phyloP scores from a whole-genome alignment of 2,113 vertebrate species.

The Miniopterus natalensis region DNA sequence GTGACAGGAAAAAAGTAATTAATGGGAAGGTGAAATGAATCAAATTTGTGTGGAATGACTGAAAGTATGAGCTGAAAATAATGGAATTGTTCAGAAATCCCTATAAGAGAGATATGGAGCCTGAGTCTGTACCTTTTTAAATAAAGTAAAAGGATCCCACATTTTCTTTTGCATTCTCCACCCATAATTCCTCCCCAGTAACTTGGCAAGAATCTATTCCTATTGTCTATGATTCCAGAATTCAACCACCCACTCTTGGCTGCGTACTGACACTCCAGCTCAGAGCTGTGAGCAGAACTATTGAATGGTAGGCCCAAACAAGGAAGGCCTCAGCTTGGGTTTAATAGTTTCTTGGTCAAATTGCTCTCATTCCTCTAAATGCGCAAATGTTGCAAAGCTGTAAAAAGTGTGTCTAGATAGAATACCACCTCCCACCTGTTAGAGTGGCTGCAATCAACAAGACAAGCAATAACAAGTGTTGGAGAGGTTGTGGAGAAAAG shows the following conservation, averaged over 20 bases:
- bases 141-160: constrained; percentile 33
- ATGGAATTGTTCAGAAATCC: constrained; percentile 14
- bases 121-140: not conserved
- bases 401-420: constrained; percentile 46
- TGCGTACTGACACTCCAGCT: not conserved
- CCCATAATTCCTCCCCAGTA: constrained; percentile 51
- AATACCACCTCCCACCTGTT: too few relatives aligned
- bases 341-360: constrained; percentile 59
- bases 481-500: too few relatives aligned
- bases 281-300: constrained; percentile 32
- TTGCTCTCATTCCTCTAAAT: constrained; percentile 55
- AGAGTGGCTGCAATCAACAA: too few relatives aligned
- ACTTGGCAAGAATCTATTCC: constrained; percentile 52
- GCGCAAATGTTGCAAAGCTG: constrained; percentile 48
- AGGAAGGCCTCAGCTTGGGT: constrained; percentile 28
- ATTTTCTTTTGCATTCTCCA: constrained; percentile 52
- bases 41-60: constrained; percentile 14
- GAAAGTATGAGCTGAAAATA: constrained; percentile 37
- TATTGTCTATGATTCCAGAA: constrained; percentile 49
- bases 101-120: not conserved
- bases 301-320: constrained; percentile 55
- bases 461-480: too few relatives aligned
- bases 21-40: constrained; percentile 40
- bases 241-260: not conserved
- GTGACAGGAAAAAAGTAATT: not conserved